A percentile compares a stretch with the other conserved stretches of the same genome.
Conservation (phyloP, 2,797 vertebrate genomes). For the Aselliscus stoliczkanus region DNA sequence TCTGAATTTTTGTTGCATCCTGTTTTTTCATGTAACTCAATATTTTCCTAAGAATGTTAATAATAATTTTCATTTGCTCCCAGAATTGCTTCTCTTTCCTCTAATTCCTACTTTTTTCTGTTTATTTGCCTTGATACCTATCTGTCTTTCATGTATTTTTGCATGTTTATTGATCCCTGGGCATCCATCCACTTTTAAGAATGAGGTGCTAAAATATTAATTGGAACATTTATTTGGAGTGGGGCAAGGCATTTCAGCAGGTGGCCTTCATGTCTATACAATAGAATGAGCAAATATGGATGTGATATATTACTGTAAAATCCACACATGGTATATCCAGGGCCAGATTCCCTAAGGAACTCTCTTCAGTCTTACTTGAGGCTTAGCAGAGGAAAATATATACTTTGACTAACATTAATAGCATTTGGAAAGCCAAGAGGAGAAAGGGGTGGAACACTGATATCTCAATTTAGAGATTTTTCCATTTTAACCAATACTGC, state of each 20-base stretch:
- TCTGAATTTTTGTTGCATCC: neutral
- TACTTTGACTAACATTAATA: no score
- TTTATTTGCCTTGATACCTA: neutral
- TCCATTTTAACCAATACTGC: neutral
- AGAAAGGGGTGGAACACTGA: neutral
- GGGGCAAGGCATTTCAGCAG: neutral
- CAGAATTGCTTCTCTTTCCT: neutral
- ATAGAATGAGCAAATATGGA: neutral
- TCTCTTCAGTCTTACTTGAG: neutral
- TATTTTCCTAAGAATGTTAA: neutral
- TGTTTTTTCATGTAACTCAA: neutral
- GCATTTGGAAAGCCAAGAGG: neutral
- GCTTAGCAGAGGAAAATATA: neutral
- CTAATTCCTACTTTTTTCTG: neutral
- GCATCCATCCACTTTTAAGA: neutral
- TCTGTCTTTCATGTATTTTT: neutral
- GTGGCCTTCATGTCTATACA: neutral
- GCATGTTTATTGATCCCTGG: neutral
- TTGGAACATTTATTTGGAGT: neutral
- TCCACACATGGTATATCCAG: neutral
- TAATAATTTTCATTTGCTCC: neutral
- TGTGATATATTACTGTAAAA: neutral
- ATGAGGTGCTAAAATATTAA: neutral
- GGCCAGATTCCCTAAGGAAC: neutral
- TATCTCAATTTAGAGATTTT: neutral